Evolutionary conservation across 2,888 invertebrate species (phyloP), one percentile per base, ranked within the genome.

Genomic region (Chelonus formosanus): DNA sequence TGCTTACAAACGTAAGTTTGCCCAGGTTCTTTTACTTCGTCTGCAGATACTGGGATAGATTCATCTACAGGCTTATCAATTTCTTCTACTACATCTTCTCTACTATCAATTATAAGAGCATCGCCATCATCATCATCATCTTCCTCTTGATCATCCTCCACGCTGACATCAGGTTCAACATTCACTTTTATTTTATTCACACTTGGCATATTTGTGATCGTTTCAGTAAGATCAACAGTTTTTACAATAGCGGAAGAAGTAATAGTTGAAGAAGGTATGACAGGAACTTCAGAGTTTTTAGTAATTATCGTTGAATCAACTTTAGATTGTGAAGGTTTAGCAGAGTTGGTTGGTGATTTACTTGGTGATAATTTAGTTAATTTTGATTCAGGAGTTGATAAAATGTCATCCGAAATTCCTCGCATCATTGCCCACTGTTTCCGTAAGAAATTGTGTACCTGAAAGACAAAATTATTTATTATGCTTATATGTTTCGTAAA

Each of bases 361-460:
- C 20, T 20, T 20, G 20, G 20, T 20, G 20, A 20, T 20, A 20
- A 20, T 20, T 20, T 20, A 20, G 20, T 64, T 63, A 5, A 54
- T 4, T 56, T 53, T 10, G 31, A 6, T 54, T 64, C 8, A 36
- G 50, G 43, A n/a, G 34, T 40, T 58, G 44, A 54, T 59, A 6
- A 61, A 47, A 40, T 2, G 55, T 40, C 40, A 5, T 32, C n/a
- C 5, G 40, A 5, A 44, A 64, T 34, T 8, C 67, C 67, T 34
- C 77, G 80, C 67, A 84, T 78, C 45, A 79, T 74, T 3, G 71
- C 66, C 0, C 69, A 69, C 67, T 84, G 83, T 35, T 63, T 76
- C 34, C 69, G 75, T 40, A 82, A 57, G 20, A 80, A 58, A 20
- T 73, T 77, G 3, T 67, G 59, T 20, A 81, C 79, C 80, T 81